Percentiles rank a stretch among this genome's conserved stretches.
Conservation (phyloP, 2,113 vertebrate genomes). For the Periophthalmodon schlosseri region DNA sequence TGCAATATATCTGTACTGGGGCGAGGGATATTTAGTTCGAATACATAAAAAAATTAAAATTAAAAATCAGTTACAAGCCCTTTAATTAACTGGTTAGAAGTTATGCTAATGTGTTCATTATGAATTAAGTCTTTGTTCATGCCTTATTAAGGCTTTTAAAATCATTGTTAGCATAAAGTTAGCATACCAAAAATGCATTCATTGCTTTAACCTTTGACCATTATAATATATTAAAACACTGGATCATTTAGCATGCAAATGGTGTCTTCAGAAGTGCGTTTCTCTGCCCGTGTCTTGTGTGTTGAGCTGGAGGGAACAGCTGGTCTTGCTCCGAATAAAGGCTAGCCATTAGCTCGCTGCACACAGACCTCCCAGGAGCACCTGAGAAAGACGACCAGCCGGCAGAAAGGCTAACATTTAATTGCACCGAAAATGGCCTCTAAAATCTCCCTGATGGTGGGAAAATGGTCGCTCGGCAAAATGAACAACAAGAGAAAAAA, state of each 20-base stretch:
- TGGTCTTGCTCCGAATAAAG: slow-evolving; percentile 55
- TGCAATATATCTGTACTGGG: too few species aligned
- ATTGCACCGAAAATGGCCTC: slow-evolving; percentile 62
- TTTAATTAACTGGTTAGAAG: too few species aligned
- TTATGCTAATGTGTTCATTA: too few species aligned
- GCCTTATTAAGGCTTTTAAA: too few species aligned
- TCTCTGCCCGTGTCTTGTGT: background rate
- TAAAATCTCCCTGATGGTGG: slow-evolving; percentile 55
- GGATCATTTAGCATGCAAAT: background rate
- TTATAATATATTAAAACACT: background rate
- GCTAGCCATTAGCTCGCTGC: slow-evolving; percentile 60
- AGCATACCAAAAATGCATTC: background rate
- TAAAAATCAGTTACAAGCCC: too few species aligned
- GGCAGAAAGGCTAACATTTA: slow-evolving; percentile 67
- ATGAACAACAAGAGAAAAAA: slow-evolving; percentile 19
- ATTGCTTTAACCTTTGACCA: background rate
- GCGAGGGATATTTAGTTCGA: too few species aligned
- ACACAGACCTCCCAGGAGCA: slow-evolving; percentile 61
- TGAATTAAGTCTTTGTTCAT: too few species aligned
- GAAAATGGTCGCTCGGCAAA: slow-evolving; percentile 32
- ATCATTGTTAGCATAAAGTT: too few species aligned
- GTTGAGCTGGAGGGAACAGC: slow-evolving; percentile 56
- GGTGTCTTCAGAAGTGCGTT: background rate
- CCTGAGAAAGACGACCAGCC: slow-evolving; percentile 54
- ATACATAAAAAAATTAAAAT: too few species aligned